Conservation (phyloP, 2,113 vertebrate genomes). For the Mesoclemmys tuberculata region DNA sequence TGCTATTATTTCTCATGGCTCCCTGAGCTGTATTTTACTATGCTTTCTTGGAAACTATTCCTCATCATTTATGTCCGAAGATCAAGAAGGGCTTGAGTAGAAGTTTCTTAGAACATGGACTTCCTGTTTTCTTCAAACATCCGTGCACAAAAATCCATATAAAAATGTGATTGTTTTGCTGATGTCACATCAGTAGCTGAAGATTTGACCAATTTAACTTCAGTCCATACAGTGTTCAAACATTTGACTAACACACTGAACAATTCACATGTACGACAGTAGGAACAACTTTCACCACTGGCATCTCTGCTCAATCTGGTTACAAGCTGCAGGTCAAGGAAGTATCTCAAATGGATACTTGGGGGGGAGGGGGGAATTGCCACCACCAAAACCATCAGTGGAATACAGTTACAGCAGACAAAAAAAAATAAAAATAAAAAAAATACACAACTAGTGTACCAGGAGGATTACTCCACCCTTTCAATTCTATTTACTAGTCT, state of each 20-base stretch:
- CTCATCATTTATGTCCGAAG: constrained; percentile 61
- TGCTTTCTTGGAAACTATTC: constrained; percentile 62
- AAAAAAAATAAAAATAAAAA: constrained; percentile 25
- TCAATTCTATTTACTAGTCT: constrained; percentile 81
- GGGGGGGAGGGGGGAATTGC: neutral
- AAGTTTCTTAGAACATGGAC: constrained; percentile 20
- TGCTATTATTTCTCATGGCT: constrained; percentile 78
- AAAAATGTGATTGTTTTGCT: neutral
- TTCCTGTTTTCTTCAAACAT: constrained; percentile 50
- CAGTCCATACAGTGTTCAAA: constrained; percentile 56
- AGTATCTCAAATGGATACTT: neutral
- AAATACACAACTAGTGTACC: constrained; percentile 85
- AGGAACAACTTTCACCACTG: constrained; percentile 10
- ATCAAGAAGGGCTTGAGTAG: constrained; percentile 45
- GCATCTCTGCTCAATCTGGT: neutral
- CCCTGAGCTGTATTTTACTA: constrained; percentile 81
- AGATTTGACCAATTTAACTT: constrained; percentile 32
- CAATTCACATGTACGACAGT: constrained; percentile 1
- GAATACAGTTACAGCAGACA: constrained; percentile 83
- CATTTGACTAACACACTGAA: neutral
- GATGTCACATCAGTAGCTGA: neutral
- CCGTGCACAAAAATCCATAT: constrained; percentile 27
- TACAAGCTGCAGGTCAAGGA: neutral
- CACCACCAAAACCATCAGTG: constrained; percentile 77
- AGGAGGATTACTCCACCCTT: constrained; percentile 63